Base-by-base conservation (phyloP, 2,797 vertebrate species). In the Smutsia temminckii region DNA sequence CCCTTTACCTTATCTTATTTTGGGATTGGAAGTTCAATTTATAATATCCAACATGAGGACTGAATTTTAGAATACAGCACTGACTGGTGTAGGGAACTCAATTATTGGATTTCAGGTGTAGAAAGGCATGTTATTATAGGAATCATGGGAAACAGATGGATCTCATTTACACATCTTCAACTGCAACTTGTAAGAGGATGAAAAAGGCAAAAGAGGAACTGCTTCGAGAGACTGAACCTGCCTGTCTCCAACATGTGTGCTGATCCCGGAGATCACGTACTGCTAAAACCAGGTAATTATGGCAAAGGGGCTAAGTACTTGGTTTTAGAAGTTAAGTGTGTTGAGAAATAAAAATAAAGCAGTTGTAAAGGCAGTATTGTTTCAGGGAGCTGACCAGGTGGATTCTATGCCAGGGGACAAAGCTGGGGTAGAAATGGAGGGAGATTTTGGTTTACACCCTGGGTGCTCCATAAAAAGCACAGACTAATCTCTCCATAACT, bases 1-100 rank as follows among this genome's bases (percentile, higher is more conserved):
- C 37, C 66, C 68, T 89, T 93, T 66, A 78, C 49, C 63, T 89
- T 25, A 29, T 77, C 8, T 95, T 55, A 88, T 78, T 93, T 85
- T 13, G 55, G 57, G 16, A 29, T 53, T 92, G 66, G 17, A 68
- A 87, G 27, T 90, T 80, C 57, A 83, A 68, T 77, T 91, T 89
- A n/a, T 51, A 93, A 42, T 71, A 79, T 90, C 68, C 14, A 92
- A 8, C 37, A n/a, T 64, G 40, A 77, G 9, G 42, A 51, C n/a
- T 11, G 8, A 63, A 3, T 40, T 88, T 93, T 6, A 63, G 61
- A 95, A 69, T 57, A 72, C 1, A 92, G 4, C 37, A 74, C 14
- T 80, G 61, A 78, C 72, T 90, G n/a, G 20, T 32, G 0, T 32
- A 93, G 63, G 40, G 18, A 71, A 74, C 25, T 57, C 55, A 72